A percentile compares a stretch with the other conserved stretches of the same genome.
Evolutionary conservation across 2,888 invertebrate genomes (phyloP).

Genomic region (Tachystola acroxantha): DNA sequence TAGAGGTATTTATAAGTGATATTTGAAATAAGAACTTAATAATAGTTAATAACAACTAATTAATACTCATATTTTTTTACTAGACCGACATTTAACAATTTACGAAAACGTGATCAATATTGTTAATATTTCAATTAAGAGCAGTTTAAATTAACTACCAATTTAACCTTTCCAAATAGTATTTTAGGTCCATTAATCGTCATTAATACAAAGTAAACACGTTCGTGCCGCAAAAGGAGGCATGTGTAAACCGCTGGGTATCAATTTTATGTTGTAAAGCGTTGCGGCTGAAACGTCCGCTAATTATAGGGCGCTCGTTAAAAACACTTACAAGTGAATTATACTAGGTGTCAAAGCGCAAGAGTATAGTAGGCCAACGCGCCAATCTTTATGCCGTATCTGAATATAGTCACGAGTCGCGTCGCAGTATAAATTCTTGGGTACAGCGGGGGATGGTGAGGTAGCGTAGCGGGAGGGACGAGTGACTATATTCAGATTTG

Average conservation of each 20-base stretch:
- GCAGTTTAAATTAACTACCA: constrained; percentile 5
- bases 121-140: constrained; percentile 5
- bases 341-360: constrained; percentile 36
- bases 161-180: constrained; percentile 13
- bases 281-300: constrained; percentile 27
- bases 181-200: constrained; percentile 22
- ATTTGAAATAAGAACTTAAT: too few relatives aligned
- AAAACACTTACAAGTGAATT: constrained; percentile 42
- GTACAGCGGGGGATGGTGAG: too few relatives aligned
- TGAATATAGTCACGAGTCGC: too few relatives aligned
- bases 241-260: constrained; percentile 14
- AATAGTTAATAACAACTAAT: too few relatives aligned
- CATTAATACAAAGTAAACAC: constrained; percentile 24
- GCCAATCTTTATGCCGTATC: too few relatives aligned
- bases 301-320: constrained; percentile 40
- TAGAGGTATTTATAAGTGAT: too few relatives aligned
- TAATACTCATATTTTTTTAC: too few relatives aligned
- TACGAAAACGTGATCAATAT: constrained; percentile 2
- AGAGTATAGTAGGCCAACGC: constrained; percentile 13
- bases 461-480: too few relatives aligned
- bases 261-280: constrained; percentile 44
- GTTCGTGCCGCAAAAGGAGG: constrained; percentile 17
- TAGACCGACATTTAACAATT: too few relatives aligned
- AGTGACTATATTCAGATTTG: too few relatives aligned
- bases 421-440: too few relatives aligned